Base-by-base conservation (phyloP, 2,888 invertebrate species). In the Tipula confusa region DNA sequence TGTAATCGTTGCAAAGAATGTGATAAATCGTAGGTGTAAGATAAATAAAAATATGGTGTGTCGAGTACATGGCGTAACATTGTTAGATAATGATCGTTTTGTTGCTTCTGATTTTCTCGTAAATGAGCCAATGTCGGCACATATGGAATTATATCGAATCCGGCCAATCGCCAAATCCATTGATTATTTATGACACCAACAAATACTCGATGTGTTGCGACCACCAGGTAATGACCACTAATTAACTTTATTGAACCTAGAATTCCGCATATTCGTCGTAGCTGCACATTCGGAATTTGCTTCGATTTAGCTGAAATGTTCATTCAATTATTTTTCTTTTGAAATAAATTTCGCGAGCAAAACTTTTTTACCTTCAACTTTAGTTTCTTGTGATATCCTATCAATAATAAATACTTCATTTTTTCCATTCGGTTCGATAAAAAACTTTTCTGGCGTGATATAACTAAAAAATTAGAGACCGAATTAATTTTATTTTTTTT, bases 21-120 rank as follows among this genome's bases (percentile, higher is more conserved):
- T 29, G 97, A 97, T 84, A 99, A 90, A 90, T 99, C 99, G 87
- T 97, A 97, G 0, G 96, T 95, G 87, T 97, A 96, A 15, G 98
- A 98, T 90, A 97, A 99, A 90, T 98, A 99, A 86, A 96, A 96
- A 86, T 94, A 93, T 0, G 97, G 96, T 0, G 96, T 95, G 48
- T 94, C 93, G 83, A 99, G 90, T 0, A 96, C 94, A 84, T 92
- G 91, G 84, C 95, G 94, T 11, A 99, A 88, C 96, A 99, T 96
- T 5, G 93, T 92, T 87, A 97, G 90, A 88, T 98, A 99, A 4
- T 92, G 91, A 85, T 92, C 93, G 89, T 99, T 98, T 88, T 96
- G 95, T 85, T 94, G 92, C 86, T 94, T 93, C 93, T 95, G 90
- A 29, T 88, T 87, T 1, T 64, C 24, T 24, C 64, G 18, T 9